phyloP scores from a whole-genome alignment of 2,888 invertebrate genomes.

The Hyppa rectilinea region DNA sequence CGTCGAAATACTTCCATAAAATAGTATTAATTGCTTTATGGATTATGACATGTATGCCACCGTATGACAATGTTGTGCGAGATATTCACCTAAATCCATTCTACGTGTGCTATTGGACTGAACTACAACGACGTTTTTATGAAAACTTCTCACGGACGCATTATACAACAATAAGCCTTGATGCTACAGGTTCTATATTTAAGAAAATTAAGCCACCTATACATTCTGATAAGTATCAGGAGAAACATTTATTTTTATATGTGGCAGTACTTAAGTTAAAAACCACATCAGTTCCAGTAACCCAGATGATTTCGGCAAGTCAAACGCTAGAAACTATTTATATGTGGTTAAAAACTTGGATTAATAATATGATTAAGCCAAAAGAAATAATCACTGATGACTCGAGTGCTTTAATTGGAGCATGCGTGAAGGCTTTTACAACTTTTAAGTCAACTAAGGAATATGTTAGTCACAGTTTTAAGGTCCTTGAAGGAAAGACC shows the following conservation, averaged over 20 bases:
- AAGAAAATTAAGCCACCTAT: neutral
- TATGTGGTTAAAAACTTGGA: neutral
- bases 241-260: neutral
- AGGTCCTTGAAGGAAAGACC: neutral
- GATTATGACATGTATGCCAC: too few relatives aligned
- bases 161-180: too few relatives aligned
- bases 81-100: slow-evolving; percentile 3
- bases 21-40: too few relatives aligned
- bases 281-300: neutral
- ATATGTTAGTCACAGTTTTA: neutral
- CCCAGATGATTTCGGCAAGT: slow-evolving; percentile 1
- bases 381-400: neutral
- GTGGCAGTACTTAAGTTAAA: slow-evolving; percentile 1
- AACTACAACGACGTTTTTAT: neutral
- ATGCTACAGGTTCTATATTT: slow-evolving; percentile 1
- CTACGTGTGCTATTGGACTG: neutral
- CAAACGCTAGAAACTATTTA: neutral
- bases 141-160: slow-evolving; percentile 3
- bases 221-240: neutral
- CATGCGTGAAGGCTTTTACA: slow-evolving; percentile 3
- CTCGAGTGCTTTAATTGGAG: neutral
- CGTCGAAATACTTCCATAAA: neutral
- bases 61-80: too few relatives aligned
- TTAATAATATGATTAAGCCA: neutral
- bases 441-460: slow-evolving; percentile 3